Conservation (phyloP, 2,797 vertebrate genomes). For the Xenentodon cancila region DNA sequence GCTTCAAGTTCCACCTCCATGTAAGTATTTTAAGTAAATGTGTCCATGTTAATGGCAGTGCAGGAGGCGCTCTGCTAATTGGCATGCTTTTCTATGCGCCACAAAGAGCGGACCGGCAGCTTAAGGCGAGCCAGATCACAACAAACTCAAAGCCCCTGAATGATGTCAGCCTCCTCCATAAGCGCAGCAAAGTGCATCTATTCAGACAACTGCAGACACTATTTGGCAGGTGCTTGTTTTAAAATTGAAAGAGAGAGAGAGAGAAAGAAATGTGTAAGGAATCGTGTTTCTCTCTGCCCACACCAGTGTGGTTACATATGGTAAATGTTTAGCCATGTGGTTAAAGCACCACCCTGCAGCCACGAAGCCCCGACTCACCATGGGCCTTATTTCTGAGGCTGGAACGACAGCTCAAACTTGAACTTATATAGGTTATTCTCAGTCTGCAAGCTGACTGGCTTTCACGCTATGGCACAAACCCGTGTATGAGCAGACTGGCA, state of each 20-base stretch:
- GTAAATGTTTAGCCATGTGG: conserved; percentile 25
- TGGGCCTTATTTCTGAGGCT: conserved; percentile 46
- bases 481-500: conserved; percentile 42
- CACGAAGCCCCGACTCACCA: conserved; percentile 34
- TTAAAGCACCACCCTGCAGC: conserved; percentile 16
- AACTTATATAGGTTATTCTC: conserved; percentile 52
- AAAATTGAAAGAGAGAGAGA: conserved; percentile 7
- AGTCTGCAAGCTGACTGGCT: conserved; percentile 27
- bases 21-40: conserved; percentile 37
- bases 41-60: conserved; percentile 49
- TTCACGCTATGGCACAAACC: conserved; percentile 53
- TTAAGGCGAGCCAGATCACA: conserved; percentile 70
- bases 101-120: conserved; percentile 69
- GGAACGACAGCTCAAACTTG: conserved; percentile 59
- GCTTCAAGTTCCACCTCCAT: conserved; percentile 39
- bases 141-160: conserved; percentile 70
- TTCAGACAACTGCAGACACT: conserved; percentile 53
- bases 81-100: conserved; percentile 59
- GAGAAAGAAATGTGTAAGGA: conserved; percentile 36
- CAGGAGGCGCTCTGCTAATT: conserved; percentile 69
- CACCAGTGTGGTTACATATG: conserved; percentile 47
- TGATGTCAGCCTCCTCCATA: conserved; percentile 65
- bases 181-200: conserved; percentile 58
- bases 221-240: conserved; percentile 57
- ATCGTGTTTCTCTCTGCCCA: conserved; percentile 29